Conservation (phyloP, 2,797 vertebrate genomes). For the Thripadectes ignobilis region DNA sequence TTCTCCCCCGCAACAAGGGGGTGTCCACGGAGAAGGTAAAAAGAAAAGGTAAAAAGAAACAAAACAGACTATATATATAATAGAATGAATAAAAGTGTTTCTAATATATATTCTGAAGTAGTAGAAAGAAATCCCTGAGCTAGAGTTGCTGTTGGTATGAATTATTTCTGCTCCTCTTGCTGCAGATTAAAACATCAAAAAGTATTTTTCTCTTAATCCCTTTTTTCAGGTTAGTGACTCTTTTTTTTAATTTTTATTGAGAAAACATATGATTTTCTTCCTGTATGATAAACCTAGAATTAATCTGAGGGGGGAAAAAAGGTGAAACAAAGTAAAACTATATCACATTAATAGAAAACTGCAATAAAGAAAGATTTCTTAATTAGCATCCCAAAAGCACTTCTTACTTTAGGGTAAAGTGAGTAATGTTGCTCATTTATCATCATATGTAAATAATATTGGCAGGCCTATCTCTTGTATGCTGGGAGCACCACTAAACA, state of each 20-base stretch:
- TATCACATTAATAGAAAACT: neutral
- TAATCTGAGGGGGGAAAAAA: neutral
- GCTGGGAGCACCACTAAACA: neutral
- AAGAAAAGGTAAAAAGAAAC: neutral
- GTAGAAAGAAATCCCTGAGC: neutral
- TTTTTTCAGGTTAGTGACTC: neutral
- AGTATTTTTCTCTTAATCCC: neutral
- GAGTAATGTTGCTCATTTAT: neutral
- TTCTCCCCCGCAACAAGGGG: no score
- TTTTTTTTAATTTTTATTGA: neutral
- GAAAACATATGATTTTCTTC: neutral
- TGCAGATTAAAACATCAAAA: conserved; percentile 20
- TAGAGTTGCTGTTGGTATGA: neutral
- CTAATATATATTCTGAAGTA: neutral
- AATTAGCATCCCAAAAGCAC: neutral
- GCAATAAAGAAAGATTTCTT: neutral
- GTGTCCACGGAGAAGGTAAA: no score
- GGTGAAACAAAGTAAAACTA: neutral
- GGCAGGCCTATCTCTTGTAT: neutral
- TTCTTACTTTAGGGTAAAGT: neutral
- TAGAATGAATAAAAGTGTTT: neutral
- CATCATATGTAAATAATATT: conserved; percentile 11
- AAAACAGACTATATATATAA: neutral
- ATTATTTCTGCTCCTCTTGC: neutral
- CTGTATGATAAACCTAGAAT: neutral